Base-by-base conservation (phyloP, 2,797 vertebrate genomes). In the Aulostomus chinensis region DNA sequence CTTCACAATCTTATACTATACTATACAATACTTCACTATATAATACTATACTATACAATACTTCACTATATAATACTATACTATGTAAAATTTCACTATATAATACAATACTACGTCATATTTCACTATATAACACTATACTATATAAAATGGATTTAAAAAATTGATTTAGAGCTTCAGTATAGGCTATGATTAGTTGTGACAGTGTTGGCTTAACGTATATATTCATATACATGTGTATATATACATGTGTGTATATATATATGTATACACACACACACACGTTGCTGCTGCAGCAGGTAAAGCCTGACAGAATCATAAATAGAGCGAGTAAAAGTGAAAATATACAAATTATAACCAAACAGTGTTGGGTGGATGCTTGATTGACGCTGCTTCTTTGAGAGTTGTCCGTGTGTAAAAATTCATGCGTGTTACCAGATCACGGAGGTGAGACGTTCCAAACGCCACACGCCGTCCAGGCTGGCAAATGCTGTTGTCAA, bases 401-500 rank as follows among this genome's bases (percentile, higher is more conserved):
- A n/a, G n/a, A n/a, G n/a, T n/a, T n/a, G n/a, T n/a, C 24, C 24
- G 4, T 7, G 24, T 25, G 24, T 25, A 25, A 25, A 25, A 7
- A 25, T 2, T 25, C 24, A 25, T 25, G 6, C 9, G 6, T 25
- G n/a, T n/a, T n/a, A 6, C 26, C 2, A 9, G 3, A 9, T 3
- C 8, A 21, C 20, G 6, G 20, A 21, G 20, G 3, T 3, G 3
- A 21, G 20, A 3, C 20, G 6, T 21, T 3, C 6, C 6, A 21
- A 21, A 21, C 20, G 3, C 8, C 25, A 3, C 8, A 2, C 25
- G 4, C 26, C 26, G 4, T 28, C 26, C 26, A 9, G 3, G 26
- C 3, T 40, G 8, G 14, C 42, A 46, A 24, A 50, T 53, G 56
- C 39, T 36, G 48, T 31, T 75, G 73, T 86, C 87, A 84, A 34